Evolutionary conservation across 2,113 vertebrate genomes (phyloP).

Genomic region (Heliornis fulica): DNA sequence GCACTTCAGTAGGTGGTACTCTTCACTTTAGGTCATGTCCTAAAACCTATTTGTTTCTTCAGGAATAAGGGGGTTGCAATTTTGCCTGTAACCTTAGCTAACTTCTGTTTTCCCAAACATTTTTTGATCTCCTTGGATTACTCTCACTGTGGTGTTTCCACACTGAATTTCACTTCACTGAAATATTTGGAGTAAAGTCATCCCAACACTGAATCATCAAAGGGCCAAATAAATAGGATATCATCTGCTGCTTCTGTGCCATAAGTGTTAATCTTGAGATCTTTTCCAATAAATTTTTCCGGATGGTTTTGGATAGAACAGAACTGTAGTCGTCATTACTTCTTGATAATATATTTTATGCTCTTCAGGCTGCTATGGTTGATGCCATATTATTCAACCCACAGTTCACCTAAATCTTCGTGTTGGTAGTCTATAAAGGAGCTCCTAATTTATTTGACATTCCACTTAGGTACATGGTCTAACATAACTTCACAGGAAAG

Average conservation of each 20-base stretch:
- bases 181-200: not conserved
- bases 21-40: not conserved
- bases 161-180: not conserved
- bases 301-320: not conserved
- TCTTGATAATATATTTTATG: not conserved
- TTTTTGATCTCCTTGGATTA: not conserved
- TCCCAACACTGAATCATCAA: not conserved
- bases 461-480: not conserved
- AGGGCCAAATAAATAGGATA: not conserved
- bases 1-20: slow-evolving; percentile 21
- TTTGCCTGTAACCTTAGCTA: not conserved
- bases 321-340: not conserved
- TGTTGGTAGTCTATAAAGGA: slow-evolving; percentile 2
- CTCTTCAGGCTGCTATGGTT: not conserved
- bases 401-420: not conserved
- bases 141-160: not conserved
- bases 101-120: not conserved
- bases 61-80: not conserved
- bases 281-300: not conserved
- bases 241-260: not conserved
- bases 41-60: not conserved
- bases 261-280: not conserved
- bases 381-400: not conserved
- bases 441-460: not conserved
- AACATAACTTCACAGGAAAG: not conserved